Percentiles rank a stretch among this genome's conserved stretches.
Evolutionary conservation across 2,113 vertebrate genomes (phyloP).

Genomic region (Oreocharis arfaki): DNA sequence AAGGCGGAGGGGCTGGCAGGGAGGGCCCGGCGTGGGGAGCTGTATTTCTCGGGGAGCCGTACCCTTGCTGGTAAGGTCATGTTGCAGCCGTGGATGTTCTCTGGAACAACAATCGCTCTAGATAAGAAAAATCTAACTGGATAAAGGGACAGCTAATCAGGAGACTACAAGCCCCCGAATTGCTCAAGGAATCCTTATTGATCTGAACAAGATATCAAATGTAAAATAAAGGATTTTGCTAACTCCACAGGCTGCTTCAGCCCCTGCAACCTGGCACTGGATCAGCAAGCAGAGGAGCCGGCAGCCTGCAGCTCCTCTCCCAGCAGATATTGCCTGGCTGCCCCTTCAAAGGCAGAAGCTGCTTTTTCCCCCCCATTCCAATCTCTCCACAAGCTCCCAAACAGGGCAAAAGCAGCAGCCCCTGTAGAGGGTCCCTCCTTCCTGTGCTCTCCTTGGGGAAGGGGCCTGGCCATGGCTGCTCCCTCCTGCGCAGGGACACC

Average conservation of each 20-base stretch:
- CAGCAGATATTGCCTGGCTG: background rate
- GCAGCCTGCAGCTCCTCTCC: background rate
- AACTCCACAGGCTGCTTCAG: background rate
- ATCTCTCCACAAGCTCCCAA: background rate
- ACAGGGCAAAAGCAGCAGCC: background rate
- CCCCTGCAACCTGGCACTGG: slow-evolving; percentile 13
- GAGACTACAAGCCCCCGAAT: background rate
- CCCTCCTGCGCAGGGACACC: background rate
- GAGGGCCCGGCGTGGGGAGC: background rate
- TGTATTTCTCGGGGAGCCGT: slow-evolving; percentile 13
- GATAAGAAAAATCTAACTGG: slow-evolving; percentile 33
- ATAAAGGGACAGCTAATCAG: slow-evolving; percentile 48
- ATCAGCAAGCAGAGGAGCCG: background rate
- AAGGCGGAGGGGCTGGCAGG: background rate
- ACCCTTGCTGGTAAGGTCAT: background rate
- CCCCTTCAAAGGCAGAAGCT: background rate
- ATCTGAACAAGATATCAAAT: slow-evolving; percentile 22
- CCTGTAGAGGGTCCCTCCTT: background rate
- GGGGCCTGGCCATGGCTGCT: background rate
- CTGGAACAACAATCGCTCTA: slow-evolving; percentile 23
- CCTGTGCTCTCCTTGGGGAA: rapidly evolving
- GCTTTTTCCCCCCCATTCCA: background rate
- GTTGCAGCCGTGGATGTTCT: background rate
- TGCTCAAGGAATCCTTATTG: slow-evolving; percentile 27
- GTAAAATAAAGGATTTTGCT: slow-evolving; percentile 40